phyloP scores from a whole-genome alignment of 2,113 vertebrate species.

The Petaurus breviceps region DNA sequence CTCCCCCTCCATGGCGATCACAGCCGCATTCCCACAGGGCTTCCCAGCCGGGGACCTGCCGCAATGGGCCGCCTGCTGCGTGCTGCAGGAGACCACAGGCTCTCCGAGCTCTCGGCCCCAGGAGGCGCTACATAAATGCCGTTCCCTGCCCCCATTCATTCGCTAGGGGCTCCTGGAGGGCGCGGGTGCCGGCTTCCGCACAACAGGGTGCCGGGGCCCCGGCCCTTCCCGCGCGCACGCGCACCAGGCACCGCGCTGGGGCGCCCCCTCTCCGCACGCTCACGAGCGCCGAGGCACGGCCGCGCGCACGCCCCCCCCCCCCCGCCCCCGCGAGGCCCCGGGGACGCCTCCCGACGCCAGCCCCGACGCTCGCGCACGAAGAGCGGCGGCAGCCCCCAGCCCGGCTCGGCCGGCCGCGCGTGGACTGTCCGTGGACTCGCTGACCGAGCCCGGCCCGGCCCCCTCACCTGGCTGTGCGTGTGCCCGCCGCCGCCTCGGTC shows the following conservation, averaged over 20 bases:
- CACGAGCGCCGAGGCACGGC: background rate
- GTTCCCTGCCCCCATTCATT: background rate
- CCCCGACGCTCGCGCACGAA: background rate
- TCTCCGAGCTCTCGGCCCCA: no score
- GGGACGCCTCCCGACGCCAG: background rate
- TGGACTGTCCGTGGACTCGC: rapidly evolving
- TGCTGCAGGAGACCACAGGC: no score
- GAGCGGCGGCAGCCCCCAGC: background rate
- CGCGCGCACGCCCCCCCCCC: background rate
- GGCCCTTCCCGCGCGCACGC: background rate
- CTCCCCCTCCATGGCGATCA: no score
- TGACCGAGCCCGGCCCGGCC: background rate
- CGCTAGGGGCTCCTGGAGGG: background rate
- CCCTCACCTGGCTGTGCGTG: slow-evolving; percentile 41
- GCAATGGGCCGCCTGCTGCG: background rate
- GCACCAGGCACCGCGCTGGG: background rate
- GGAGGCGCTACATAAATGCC: background rate
- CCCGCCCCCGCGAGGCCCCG: background rate
- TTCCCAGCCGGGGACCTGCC: background rate
- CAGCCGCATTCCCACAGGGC: no score
- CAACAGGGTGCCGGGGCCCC: no score
- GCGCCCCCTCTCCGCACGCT: slow-evolving; percentile 9
- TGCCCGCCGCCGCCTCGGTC: background rate
- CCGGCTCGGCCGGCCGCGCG: background rate
- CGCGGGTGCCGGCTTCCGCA: no score